Evolutionary conservation across 2,113 vertebrate genomes (phyloP).

Genomic region (Chunga burmeisteri): DNA sequence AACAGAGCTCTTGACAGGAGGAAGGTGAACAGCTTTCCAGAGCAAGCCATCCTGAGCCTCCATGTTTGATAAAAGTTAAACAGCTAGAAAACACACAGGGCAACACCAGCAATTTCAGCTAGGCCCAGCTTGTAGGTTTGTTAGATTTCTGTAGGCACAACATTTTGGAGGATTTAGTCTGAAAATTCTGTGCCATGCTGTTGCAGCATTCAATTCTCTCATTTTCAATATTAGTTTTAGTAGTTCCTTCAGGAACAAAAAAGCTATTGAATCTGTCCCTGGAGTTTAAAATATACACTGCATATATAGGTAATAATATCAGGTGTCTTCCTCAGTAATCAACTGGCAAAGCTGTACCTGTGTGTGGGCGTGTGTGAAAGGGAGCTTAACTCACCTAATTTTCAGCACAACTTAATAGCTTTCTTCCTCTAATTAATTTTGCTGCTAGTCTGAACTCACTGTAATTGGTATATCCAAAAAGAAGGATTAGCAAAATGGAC

Average conservation of each 20-base stretch:
- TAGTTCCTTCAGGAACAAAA: not conserved
- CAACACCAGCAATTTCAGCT: not conserved
- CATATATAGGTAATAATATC: not conserved
- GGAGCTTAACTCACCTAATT: conserved; percentile 42
- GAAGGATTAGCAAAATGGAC: conserved; percentile 17
- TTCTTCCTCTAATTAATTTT: conserved; percentile 57
- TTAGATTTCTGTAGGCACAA: not conserved
- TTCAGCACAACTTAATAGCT: conserved; percentile 21
- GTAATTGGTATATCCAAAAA: conserved; percentile 19
- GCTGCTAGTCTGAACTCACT: not conserved
- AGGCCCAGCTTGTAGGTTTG: not conserved
- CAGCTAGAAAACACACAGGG: not conserved
- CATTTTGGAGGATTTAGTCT: not conserved
- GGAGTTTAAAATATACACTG: not conserved
- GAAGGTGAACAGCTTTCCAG: not conserved
- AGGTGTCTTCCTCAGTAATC: conserved; percentile 5
- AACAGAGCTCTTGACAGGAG: not conserved
- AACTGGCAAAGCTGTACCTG: conserved; percentile 15
- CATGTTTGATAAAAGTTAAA: not conserved
- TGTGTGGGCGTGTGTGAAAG: not conserved
- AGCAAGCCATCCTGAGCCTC: not conserved
- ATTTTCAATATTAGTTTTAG: not conserved
- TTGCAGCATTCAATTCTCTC: not conserved
- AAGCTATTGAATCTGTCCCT: not conserved
- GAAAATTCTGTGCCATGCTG: not conserved